A percentile compares a stretch with the other conserved stretches of the same genome.
These are phyloP conservation scores for Phallusia fumigata DNA, from an alignment of 23 tunicate genomes.

Conservation along the genomic window DNA sequence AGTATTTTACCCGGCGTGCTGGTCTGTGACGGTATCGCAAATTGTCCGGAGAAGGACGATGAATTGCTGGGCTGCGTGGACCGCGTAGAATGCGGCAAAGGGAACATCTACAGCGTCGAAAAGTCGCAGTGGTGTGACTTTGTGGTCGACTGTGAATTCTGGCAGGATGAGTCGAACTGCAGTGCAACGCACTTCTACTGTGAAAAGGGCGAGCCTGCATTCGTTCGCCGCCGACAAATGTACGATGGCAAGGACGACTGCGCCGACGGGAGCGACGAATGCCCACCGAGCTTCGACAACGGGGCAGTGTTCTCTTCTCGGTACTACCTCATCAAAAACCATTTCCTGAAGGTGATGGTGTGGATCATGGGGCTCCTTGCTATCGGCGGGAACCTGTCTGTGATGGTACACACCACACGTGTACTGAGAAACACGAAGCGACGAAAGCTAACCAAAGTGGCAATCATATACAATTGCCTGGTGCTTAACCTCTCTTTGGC, in stretches of 20 bases:
- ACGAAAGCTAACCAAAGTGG: slow-evolving; percentile 30
- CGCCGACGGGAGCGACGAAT: slow-evolving; percentile 82
- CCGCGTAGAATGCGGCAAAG: slow-evolving; percentile 38
- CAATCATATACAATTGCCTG: slow-evolving; percentile 48
- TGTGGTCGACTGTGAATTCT: slow-evolving; percentile 50
- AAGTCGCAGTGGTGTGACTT: slow-evolving; percentile 43
- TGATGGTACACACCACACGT: slow-evolving; percentile 21
- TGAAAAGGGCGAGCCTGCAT: slow-evolving; percentile 37
- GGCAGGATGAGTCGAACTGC: slow-evolving; percentile 58
- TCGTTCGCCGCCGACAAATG: slow-evolving; percentile 32
- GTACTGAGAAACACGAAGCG: slow-evolving; percentile 8
- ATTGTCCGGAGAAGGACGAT: slow-evolving; percentile 40
- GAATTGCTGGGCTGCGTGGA: slow-evolving; percentile 32
- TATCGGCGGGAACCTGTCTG: slow-evolving; percentile 39
- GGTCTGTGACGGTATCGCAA: slow-evolving; percentile 55
- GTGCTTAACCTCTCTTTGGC: slow-evolving; percentile 59
- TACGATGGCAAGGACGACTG: slow-evolving; percentile 72
- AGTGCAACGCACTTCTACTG: slow-evolving; percentile 62
- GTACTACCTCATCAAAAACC: slow-evolving; percentile 38
- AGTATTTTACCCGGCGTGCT: slow-evolving; percentile 43
- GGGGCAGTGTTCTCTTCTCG: slow-evolving; percentile 56
- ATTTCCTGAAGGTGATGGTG: slow-evolving; percentile 57
- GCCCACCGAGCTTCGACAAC: slow-evolving; percentile 41
- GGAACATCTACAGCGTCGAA: slow-evolving; percentile 24
- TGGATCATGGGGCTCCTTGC: slow-evolving; percentile 82